A percentile compares a stretch with the other conserved stretches of the same genome.
phyloP scores from a whole-genome alignment of 1,140 invertebrate species.

The Sycobia sp. region DNA sequence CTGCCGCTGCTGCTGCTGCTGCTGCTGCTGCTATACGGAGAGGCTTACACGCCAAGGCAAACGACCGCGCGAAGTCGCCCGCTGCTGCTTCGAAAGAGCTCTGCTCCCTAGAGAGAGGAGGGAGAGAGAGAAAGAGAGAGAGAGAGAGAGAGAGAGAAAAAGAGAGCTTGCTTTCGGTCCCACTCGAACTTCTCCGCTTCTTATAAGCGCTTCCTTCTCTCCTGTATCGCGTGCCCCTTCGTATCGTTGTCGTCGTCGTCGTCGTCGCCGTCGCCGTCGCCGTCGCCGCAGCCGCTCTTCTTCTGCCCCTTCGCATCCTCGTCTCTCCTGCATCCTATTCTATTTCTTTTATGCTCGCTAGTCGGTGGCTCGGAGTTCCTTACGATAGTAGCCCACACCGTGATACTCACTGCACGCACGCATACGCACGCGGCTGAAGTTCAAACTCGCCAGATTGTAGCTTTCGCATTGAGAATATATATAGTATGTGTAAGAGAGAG shows the following conservation, averaged over 20 bases:
- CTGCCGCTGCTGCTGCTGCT: too few relatives aligned
- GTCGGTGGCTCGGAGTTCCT: too few relatives aligned
- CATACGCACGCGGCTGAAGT: too few relatives aligned
- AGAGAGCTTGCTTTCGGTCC: background rate
- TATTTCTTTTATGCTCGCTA: too few relatives aligned
- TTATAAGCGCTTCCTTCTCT: slow-evolving; percentile 25
- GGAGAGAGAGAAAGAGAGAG: background rate
- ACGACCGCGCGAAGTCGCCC: slow-evolving; percentile 32
- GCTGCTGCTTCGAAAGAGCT: background rate
- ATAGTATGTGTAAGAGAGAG: too few relatives aligned
- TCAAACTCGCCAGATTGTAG: too few relatives aligned
- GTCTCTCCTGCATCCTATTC: background rate
- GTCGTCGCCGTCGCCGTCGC: background rate
- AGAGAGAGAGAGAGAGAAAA: background rate
- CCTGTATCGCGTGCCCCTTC: too few relatives aligned
- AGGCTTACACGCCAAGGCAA: slow-evolving; percentile 33
- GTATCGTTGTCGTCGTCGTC: slow-evolving; percentile 12
- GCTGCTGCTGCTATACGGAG: background rate
- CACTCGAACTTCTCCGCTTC: slow-evolving; percentile 2
- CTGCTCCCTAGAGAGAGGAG: too few relatives aligned
- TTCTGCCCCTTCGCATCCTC: background rate
- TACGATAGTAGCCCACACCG: too few relatives aligned
- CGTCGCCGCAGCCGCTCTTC: background rate
- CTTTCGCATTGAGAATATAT: too few relatives aligned
- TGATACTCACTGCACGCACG: too few relatives aligned